phyloP scores from a whole-genome alignment of 2,113 vertebrate genomes.

The Cynocephalus volans region DNA sequence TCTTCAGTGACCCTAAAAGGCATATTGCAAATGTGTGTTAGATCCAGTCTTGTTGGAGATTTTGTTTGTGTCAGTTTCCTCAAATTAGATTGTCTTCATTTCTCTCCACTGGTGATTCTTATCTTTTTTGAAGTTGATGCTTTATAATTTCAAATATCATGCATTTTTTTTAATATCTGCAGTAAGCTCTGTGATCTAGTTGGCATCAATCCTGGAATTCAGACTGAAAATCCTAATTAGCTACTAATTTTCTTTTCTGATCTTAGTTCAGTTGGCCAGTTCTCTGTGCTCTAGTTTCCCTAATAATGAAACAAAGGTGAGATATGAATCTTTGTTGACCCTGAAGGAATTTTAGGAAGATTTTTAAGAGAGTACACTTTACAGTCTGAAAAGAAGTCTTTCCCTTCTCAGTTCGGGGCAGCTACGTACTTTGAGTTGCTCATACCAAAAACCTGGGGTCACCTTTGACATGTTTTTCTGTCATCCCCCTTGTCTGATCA shows the following conservation, averaged over 20 bases:
- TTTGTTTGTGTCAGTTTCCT: not conserved
- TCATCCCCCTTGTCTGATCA: rapidly evolving
- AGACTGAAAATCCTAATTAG: not conserved
- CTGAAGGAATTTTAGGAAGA: not conserved
- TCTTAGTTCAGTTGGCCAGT: not conserved
- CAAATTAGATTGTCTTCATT: not conserved
- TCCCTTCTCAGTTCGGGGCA: not conserved
- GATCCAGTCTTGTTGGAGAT: not conserved
- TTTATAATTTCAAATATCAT: not conserved
- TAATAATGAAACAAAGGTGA: not conserved
- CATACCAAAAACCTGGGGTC: not conserved
- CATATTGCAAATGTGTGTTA: not conserved
- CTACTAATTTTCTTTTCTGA: not conserved
- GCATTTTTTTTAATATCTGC: not conserved
- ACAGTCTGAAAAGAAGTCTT: not conserved
- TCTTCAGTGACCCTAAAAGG: not conserved
- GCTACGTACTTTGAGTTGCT: not conserved
- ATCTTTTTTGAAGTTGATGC: not conserved
- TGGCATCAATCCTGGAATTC: not conserved
- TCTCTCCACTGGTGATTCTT: not conserved
- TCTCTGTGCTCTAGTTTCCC: not conserved
- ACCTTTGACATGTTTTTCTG: not conserved
- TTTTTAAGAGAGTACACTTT: not conserved
- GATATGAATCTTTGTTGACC: not conserved
- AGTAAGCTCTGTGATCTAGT: not conserved